Evolutionary conservation across 2,113 vertebrate species (phyloP), one percentile per base, ranked within the genome.

Genomic region (Lepisosteus osseus): DNA sequence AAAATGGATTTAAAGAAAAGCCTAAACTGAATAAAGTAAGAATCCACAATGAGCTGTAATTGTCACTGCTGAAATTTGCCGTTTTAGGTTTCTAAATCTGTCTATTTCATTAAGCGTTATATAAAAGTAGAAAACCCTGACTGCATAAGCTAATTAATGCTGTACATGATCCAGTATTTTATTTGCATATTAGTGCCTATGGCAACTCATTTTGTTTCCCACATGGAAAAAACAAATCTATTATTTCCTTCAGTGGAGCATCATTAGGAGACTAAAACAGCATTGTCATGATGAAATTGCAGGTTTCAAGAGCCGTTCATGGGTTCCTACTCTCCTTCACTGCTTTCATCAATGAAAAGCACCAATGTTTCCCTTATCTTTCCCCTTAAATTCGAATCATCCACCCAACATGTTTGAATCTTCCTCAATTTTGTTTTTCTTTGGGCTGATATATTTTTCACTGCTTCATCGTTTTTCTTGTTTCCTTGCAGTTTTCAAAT

Each of bases 161-260:
- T 67, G 55, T 72, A 45, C 54, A 59, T 69, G 13, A 72, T 78
- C 74, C 56, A 63, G 67, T 54, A 56, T 76, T 75, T 67, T 79
- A 80, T 79, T 68, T 44, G 67, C 56, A 41, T 57, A 59, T 78
- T 51, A 66, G 65, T 67, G 65, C 72, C 45, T 0, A 66, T 70
- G 73, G 68, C 54, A 15, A 45, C 15, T 17, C 11, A 43, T 68
- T 77, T 77, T 80, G 78, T 76, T 71, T 71, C 6, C 61, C 45
- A 68, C 79, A 79, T 78, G 77, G 11, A 74, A 78, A 74, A 77
- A 83, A 44, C 68, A 70, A 65, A 75, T 82, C 83, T 81, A 82
- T 79, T 77, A 71, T 68, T 70, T 72, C 64, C 74, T 47, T 74
- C 45, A 61, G 56, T 62, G 45, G 4, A 45, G 13, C 45, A 68